Conservation (phyloP, 2,888 invertebrate species). For the Pheosia tremula region DNA sequence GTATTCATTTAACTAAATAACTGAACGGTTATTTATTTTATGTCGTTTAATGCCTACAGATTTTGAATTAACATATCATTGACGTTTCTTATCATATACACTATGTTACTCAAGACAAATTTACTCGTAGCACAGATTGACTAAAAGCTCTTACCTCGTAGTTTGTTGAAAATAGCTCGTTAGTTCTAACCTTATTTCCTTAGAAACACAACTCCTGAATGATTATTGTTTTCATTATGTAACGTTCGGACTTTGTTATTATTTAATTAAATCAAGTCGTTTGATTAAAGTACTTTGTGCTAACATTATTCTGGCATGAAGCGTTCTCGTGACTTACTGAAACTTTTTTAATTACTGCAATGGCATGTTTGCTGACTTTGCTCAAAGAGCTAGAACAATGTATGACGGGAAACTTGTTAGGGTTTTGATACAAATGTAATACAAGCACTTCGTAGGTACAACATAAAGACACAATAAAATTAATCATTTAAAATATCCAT, state of each 20-base stretch:
- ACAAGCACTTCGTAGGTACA: neutral
- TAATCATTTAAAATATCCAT: too few relatives aligned
- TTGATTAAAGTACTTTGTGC: conserved; percentile 13
- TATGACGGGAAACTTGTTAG: conserved; percentile 9
- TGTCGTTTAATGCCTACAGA: too few relatives aligned
- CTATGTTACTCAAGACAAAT: too few relatives aligned
- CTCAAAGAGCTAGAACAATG: conserved; percentile 15
- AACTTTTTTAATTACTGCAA: conserved; percentile 12
- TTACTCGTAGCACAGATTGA: too few relatives aligned
- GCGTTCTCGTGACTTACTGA: conserved; percentile 9
- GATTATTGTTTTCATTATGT: neutral
- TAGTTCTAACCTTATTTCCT: neutral
- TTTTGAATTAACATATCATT: too few relatives aligned
- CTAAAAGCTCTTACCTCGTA: too few relatives aligned
- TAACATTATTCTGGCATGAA: conserved; percentile 8
- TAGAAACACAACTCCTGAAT: neutral
- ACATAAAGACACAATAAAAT: neutral
- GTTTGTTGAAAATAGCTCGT: too few relatives aligned
- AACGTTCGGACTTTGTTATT: conserved; percentile 6
- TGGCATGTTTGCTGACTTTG: conserved; percentile 15
- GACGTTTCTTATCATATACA: too few relatives aligned
- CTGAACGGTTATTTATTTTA: too few relatives aligned
- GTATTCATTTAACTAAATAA: too few relatives aligned
- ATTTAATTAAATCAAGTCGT: conserved; percentile 11
- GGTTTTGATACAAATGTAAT: neutral